phyloP scores from a whole-genome alignment of 1,140 invertebrate genomes.

The Anagrus nilaparvatae region DNA sequence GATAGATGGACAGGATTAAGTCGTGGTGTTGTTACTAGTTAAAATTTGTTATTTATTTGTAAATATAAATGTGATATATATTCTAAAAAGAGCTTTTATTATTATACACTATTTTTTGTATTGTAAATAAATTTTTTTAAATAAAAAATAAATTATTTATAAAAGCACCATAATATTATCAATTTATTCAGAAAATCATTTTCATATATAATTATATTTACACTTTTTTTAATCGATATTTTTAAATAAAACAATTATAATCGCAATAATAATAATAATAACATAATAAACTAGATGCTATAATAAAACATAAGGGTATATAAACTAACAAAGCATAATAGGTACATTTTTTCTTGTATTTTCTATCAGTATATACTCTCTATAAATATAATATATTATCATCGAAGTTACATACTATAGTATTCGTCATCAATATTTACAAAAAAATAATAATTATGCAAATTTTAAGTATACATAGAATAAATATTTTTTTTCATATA shows the following conservation, averaged over 20 bases:
- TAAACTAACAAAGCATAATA: no score
- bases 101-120: neutral
- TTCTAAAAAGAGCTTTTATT: conserved; percentile 9
- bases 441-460: no score
- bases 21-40: conserved; percentile 35
- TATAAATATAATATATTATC: no score
- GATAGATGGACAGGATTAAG: conserved; percentile 63
- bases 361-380: no score
- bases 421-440: no score
- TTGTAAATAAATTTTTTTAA: neutral
- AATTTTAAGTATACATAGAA: no score
- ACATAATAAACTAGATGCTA: conserved; percentile 29
- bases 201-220: conserved; percentile 30
- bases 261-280: conserved; percentile 27
- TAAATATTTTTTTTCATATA: no score
- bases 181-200: conserved; percentile 33
- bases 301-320: no score
- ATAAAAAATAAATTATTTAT: conserved; percentile 20
- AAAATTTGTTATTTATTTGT: conserved; percentile 15
- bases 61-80: conserved; percentile 8
- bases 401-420: no score
- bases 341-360: no score
- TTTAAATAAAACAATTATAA: conserved; percentile 33
- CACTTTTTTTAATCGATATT: conserved; percentile 28
- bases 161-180: conserved; percentile 37